Conservation (phyloP, 2,113 vertebrate genomes). For the Poeciliopsis turrubarensis region DNA sequence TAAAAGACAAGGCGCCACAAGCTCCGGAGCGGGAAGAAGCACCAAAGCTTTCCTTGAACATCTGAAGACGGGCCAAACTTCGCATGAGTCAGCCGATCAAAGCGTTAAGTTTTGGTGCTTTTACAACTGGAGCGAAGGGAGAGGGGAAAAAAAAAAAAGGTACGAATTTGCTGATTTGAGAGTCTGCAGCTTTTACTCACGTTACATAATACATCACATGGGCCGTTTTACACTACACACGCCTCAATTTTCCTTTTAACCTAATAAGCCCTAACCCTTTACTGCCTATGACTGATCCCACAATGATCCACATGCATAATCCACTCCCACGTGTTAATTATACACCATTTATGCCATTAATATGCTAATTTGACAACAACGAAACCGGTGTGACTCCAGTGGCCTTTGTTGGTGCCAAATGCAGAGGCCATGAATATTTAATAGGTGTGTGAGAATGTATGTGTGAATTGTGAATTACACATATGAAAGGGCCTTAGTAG, state of each 20-base stretch:
- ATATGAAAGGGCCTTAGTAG: slow-evolving; percentile 8
- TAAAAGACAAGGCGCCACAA: slow-evolving; percentile 33
- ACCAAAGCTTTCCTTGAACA: slow-evolving; percentile 6
- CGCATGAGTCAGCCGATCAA: slow-evolving; percentile 13
- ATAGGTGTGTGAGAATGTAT: slow-evolving; percentile 39
- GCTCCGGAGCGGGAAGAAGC: background rate
- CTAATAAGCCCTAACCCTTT: slow-evolving; percentile 61
- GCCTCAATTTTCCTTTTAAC: slow-evolving; percentile 61
- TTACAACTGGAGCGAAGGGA: background rate
- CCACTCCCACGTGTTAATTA: slow-evolving; percentile 76
- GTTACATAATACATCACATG: slow-evolving; percentile 20
- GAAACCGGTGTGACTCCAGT: slow-evolving; percentile 51
- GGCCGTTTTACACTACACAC: slow-evolving; percentile 40
- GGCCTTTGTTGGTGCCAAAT: slow-evolving; percentile 58
- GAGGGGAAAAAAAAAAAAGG: background rate
- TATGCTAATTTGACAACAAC: slow-evolving; percentile 70
- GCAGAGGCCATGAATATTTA: slow-evolving; percentile 73
- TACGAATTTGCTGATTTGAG: background rate
- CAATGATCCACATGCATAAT: slow-evolving; percentile 64
- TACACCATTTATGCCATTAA: slow-evolving; percentile 76
- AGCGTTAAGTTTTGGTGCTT: slow-evolving; percentile 12
- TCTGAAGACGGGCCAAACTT: background rate
- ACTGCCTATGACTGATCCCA: slow-evolving; percentile 59
- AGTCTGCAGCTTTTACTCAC: slow-evolving; percentile 4
- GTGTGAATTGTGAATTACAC: slow-evolving; percentile 25